Evolutionary conservation across 2,888 invertebrate genomes (phyloP), one percentile per base, ranked within the genome.

Genomic region (Chymomyza fuscimana): DNA sequence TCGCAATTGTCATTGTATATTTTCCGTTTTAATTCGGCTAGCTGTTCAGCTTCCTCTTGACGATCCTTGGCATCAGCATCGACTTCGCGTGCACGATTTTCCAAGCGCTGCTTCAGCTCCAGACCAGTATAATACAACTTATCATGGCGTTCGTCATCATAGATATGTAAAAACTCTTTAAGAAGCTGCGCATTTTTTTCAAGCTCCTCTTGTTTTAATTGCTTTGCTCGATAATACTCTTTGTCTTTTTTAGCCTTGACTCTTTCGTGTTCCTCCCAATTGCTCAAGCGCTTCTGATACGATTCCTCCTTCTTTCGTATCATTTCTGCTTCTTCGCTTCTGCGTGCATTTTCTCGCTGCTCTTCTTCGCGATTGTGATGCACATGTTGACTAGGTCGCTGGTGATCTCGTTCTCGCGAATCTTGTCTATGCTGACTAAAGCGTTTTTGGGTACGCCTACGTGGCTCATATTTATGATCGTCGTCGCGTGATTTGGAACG

Each of bases 81-180:
- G 6, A 97, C 96, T 92, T 99, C 99, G 79, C 97, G 95, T 77
- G 98, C 97, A 78, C 99, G 94, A 90, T 98, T 97, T 50, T 96
- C 96, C 69, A 98, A 93, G 15, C 99, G 94, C 74, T 97, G 94
- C 91, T 96, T 96, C 79, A 99, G 93, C 91, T 98, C 97, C 90
- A 97, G 95, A 67, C 97, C 96, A 89, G 91, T 72, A 62, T 99
- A 99, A 93, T 97, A 99, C 93, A 99, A 99, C 63, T 96, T 94
- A 91, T 99, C 99, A 92, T 99, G 98, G 65, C 98, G 94, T 92
- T 99, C 98, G 92, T 99, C 99, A 90, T 99, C 99, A 90, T 99
- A 99, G 92, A 99, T 99, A 93, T 99, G 99, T 3, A 99, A 94
- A 92, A 99, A 99, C 93, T 99, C 98, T 92, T 98, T 98, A 67